Evolutionary conservation across 2,888 invertebrate species (phyloP).

Genomic region (Lacanobia oleracea): DNA sequence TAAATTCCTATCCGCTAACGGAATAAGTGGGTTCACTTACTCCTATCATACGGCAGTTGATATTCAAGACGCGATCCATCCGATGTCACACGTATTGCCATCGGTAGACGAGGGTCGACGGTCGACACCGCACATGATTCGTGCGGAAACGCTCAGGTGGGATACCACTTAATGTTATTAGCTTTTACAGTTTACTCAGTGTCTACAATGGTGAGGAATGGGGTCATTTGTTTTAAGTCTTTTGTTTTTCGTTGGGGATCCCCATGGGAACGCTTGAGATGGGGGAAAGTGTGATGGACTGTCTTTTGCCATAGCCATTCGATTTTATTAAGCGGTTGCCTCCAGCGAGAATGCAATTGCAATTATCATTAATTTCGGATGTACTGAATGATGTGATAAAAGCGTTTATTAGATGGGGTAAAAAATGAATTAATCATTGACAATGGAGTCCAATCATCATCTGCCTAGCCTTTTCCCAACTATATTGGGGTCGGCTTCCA

Average conservation of each 20-base stretch:
- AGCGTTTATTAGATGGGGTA: no score
- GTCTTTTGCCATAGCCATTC: not conserved
- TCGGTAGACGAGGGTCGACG: constrained; percentile 41
- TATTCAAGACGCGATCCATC: constrained; percentile 33
- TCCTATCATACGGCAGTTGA: constrained; percentile 10
- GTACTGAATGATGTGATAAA: no score
- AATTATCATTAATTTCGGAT: not conserved
- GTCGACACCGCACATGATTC: constrained; percentile 28
- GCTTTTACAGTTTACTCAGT: constrained; percentile 43
- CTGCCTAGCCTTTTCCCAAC: no score
- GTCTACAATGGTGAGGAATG: constrained; percentile 22
- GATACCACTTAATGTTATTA: constrained; percentile 33
- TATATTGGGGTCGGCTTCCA: no score
- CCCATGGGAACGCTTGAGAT: not conserved
- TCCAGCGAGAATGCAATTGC: not conserved
- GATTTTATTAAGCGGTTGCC: not conserved
- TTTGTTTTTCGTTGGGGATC: not conserved
- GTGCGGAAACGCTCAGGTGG: constrained; percentile 19
- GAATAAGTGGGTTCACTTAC: no score
- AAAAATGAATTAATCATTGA: no score
- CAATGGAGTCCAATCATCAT: no score
- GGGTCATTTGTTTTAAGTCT: constrained; percentile 25
- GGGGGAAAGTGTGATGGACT: not conserved
- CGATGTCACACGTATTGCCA: constrained; percentile 12
- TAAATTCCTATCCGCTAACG: not conserved